A percentile compares a stretch with the other conserved stretches of the same genome.
phyloP scores from a whole-genome alignment of 1,140 invertebrate species.

The Brachionus manjavacas region DNA sequence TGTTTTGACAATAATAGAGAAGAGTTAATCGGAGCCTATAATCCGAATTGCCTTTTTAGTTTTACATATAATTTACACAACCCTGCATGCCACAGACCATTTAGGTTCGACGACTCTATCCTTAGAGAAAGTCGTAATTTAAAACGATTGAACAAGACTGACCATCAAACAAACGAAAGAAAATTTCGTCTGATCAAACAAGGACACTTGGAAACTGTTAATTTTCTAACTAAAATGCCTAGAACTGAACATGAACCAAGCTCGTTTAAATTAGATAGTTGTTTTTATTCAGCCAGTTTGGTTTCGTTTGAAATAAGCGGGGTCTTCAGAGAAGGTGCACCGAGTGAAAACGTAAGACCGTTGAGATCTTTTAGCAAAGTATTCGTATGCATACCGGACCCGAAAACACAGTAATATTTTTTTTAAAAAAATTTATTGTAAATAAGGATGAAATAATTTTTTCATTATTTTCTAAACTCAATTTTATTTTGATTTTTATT shows the following conservation, averaged over 20 bases:
- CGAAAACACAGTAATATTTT: background rate
- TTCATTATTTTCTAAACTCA: too few relatives aligned
- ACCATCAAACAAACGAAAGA: conserved; percentile 25
- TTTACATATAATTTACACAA: background rate
- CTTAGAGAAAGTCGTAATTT: conserved; percentile 31
- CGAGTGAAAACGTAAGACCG: background rate
- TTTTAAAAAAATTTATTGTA: background rate
- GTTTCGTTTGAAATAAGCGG: background rate
- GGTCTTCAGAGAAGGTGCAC: background rate
- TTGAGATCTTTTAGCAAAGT: background rate
- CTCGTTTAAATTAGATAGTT: conserved; percentile 29
- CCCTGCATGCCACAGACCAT: background rate
- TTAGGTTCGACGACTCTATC: conserved; percentile 1
- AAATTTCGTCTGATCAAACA: background rate
- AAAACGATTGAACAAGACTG: background rate
- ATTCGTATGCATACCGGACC: conserved; percentile 29
- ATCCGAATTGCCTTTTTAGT: background rate
- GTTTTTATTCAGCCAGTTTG: background rate
- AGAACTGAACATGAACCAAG: conserved; percentile 24
- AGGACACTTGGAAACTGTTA: conserved; percentile 4
- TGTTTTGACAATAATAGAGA: conserved; percentile 13
- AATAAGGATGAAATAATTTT: background rate
- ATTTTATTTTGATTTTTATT: too few relatives aligned
- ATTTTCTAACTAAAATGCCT: conserved; percentile 15
- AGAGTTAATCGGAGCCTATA: background rate